Percentiles rank a stretch among this genome's conserved stretches.
Evolutionary conservation across 2,797 vertebrate genomes (phyloP).

Genomic region (Fratercula arctica): DNA sequence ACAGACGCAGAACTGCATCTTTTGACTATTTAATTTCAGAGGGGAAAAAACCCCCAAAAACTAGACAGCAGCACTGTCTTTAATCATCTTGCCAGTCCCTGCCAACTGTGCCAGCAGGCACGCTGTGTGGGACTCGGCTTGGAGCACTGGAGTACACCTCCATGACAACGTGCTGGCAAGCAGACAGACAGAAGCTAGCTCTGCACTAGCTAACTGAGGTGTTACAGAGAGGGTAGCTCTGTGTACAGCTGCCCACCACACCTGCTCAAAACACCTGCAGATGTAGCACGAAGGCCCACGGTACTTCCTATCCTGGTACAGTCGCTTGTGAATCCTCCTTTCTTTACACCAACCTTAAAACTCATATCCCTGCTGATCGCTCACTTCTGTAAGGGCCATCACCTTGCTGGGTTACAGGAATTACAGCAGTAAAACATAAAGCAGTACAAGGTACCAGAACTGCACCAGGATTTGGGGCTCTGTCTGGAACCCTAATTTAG

Average conservation of each 20-base stretch:
- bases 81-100: neutral
- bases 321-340: neutral
- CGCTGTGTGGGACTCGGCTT: neutral
- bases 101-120: neutral
- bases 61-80: neutral
- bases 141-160: neutral
- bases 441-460: neutral
- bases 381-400: neutral
- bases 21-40: neutral
- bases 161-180: neutral
- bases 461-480: neutral
- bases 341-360: neutral
- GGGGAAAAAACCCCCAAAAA: neutral
- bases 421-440: neutral
- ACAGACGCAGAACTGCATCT: neutral
- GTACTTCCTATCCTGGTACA: neutral
- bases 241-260: neutral
- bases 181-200: neutral
- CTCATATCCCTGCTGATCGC: neutral
- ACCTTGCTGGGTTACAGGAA: neutral
- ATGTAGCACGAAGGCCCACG: fast-evolving
- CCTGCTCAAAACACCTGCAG: neutral
- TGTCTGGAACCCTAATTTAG: neutral
- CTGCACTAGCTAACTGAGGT: neutral
- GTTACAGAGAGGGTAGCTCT: neutral